A percentile compares a stretch with the other conserved stretches of the same genome.
These are phyloP conservation scores for Gasterosteus aculeatus DNA, from an alignment of 2,113 vertebrate species.

Conservation along the genomic window DNA sequence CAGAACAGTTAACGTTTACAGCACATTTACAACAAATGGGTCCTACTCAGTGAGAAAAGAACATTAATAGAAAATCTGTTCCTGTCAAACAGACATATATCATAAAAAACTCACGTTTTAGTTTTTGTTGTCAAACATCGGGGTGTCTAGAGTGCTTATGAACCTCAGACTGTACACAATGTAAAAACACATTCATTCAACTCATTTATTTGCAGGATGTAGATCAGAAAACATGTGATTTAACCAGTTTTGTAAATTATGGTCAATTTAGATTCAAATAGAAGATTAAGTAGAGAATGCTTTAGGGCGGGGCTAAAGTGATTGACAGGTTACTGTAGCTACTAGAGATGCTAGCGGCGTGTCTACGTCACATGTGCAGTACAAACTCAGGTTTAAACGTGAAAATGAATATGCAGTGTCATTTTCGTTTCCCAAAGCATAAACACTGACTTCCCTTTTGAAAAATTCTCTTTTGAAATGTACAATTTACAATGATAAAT, in stretches of 20 bases:
- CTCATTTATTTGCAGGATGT: too few species aligned
- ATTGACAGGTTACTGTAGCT: too few species aligned
- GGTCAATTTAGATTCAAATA: too few species aligned
- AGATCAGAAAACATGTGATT: too few species aligned
- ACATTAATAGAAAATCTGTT: background rate
- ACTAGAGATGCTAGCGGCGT: too few species aligned
- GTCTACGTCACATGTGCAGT: too few species aligned
- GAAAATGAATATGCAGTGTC: background rate
- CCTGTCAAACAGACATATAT: background rate
- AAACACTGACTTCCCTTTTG: background rate
- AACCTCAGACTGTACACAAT: too few species aligned
- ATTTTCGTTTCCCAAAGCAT: background rate
- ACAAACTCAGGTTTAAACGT: background rate
- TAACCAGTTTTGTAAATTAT: too few species aligned
- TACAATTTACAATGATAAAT: background rate
- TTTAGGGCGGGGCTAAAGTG: too few species aligned
- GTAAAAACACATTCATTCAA: too few species aligned
- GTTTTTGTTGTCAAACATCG: background rate
- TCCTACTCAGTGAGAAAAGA: background rate
- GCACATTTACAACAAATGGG: conserved; percentile 8
- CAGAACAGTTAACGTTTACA: background rate
- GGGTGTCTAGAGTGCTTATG: background rate
- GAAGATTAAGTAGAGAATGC: too few species aligned
- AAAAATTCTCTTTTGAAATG: background rate
- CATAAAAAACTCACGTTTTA: background rate